phyloP scores from a whole-genome alignment of 2,888 invertebrate species.

The Gymnoscelis rufifasciata region DNA sequence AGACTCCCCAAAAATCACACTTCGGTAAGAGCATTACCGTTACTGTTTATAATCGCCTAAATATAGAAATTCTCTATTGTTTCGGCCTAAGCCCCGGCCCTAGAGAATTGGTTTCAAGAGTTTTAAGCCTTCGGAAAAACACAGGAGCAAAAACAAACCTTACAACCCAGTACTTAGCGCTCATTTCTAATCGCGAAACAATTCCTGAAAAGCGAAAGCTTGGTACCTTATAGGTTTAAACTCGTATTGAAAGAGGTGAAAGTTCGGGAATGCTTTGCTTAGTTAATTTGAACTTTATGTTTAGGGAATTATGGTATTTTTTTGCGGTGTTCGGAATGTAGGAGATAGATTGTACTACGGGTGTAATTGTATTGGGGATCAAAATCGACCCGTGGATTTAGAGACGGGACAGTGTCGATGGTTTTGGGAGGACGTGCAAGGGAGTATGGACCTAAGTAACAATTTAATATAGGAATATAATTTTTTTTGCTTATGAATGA shows the following conservation, averaged over 20 bases:
- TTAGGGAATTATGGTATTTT: conserved; percentile 36
- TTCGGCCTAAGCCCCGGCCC: conserved; percentile 65
- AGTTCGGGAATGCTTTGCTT: conserved; percentile 55
- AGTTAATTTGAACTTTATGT: conserved; percentile 40
- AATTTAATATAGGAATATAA: no score
- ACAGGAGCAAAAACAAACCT: conserved; percentile 36
- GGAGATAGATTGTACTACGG: conserved; percentile 73
- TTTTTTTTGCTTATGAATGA: no score
- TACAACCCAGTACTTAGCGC: conserved; percentile 39
- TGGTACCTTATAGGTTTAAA: conserved; percentile 77
- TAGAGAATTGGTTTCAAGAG: conserved; percentile 72
- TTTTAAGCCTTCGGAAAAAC: conserved; percentile 75
- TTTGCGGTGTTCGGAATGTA: conserved; percentile 48
- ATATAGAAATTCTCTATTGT: conserved; percentile 78
- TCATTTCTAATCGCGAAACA: conserved; percentile 48
- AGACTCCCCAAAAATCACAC: conserved; percentile 62
- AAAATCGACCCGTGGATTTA: conserved; percentile 53
- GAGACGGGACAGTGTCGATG: conserved; percentile 50
- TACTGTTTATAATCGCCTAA: conserved; percentile 75
- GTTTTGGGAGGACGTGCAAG: conserved; percentile 21
- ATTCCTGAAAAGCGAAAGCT: conserved; percentile 79
- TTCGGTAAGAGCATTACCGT: conserved; percentile 72
- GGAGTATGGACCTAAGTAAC: conserved; percentile 38
- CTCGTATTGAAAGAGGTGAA: conserved; percentile 78
- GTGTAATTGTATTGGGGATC: conserved; percentile 77